Evolutionary conservation across 1,140 invertebrate genomes (phyloP).

Genomic region (Megalonaias nervosa): DNA sequence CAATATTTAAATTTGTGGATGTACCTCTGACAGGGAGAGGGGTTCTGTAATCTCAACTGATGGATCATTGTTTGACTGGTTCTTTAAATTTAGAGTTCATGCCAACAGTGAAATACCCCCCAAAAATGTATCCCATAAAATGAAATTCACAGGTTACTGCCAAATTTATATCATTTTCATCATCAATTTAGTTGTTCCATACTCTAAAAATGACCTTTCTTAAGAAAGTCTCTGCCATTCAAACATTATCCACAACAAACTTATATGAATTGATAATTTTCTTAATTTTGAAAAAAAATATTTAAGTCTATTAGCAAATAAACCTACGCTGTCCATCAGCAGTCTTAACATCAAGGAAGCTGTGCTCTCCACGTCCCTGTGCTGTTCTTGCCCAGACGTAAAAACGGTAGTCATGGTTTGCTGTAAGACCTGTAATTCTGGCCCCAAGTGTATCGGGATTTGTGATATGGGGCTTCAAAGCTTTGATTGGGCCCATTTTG

Average conservation of each 20-base stretch:
- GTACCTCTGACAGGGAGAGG: no score
- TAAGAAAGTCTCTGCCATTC: neutral
- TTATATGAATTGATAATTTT: neutral
- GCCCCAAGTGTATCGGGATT: constrained; percentile 57
- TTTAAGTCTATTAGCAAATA: neutral
- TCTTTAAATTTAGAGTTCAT: no score
- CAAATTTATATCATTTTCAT: no score
- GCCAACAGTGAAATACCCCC: no score
- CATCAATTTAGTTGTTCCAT: no score
- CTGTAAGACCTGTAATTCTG: constrained; percentile 56
- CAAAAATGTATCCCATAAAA: no score
- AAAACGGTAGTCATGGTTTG: constrained; percentile 57
- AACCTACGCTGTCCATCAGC: constrained; percentile 32
- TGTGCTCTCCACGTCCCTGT: constrained; percentile 46
- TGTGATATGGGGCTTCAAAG: constrained; percentile 54
- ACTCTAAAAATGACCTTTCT: no score
- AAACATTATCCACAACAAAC: neutral
- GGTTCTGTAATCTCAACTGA: no score
- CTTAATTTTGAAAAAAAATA: neutral
- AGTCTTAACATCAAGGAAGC: constrained; percentile 54
- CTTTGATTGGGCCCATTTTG: constrained; percentile 42
- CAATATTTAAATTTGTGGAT: no score
- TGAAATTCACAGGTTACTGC: no score
- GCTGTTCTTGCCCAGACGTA: constrained; percentile 63
- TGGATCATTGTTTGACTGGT: no score